phyloP scores from a whole-genome alignment of 2,888 invertebrate species.

The Drosophila robusta region DNA sequence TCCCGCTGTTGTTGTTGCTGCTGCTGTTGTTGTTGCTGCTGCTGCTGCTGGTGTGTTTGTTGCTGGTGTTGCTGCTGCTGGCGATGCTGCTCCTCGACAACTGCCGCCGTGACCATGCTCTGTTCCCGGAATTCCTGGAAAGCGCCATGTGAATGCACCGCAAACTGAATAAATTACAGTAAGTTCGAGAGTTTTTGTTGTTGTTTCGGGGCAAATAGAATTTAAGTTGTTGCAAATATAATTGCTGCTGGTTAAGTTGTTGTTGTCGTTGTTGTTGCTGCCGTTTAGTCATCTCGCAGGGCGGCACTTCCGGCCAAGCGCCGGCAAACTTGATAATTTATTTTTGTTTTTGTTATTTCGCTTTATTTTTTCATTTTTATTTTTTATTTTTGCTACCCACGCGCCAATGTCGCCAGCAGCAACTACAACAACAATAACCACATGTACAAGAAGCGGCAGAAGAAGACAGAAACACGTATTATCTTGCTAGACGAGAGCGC shows the following conservation, averaged over 20 bases:
- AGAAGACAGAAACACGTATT: neutral
- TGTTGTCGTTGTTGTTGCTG: constrained; percentile 19
- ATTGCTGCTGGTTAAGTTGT: neutral
- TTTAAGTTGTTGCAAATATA: constrained; percentile 14
- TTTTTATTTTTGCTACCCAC: constrained; percentile 47
- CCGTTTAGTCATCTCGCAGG: constrained; percentile 47
- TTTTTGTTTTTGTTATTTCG: constrained; percentile 27
- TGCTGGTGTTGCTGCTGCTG: constrained; percentile 65
- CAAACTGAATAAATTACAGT: constrained; percentile 85
- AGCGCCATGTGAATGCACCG: constrained; percentile 86
- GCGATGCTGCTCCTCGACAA: constrained; percentile 89
- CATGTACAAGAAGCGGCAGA: constrained; percentile 1
- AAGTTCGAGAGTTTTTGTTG: constrained; percentile 71
- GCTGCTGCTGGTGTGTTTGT: constrained; percentile 88
- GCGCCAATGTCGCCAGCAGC: constrained; percentile 32
- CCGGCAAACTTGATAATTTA: constrained; percentile 66
- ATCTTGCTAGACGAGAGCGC: neutral
- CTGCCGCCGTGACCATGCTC: constrained; percentile 85
- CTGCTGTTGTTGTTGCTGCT: constrained; percentile 90
- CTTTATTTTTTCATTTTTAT: constrained; percentile 19
- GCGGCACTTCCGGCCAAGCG: constrained; percentile 68
- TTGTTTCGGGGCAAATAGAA: constrained; percentile 34
- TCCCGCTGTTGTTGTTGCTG: constrained; percentile 87
- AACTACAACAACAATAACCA: constrained; percentile 8
- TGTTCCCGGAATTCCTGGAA: constrained; percentile 94